These are phyloP conservation scores for Timema podura DNA, from an alignment of 2,888 invertebrate species.

Conservation along the genomic window DNA sequence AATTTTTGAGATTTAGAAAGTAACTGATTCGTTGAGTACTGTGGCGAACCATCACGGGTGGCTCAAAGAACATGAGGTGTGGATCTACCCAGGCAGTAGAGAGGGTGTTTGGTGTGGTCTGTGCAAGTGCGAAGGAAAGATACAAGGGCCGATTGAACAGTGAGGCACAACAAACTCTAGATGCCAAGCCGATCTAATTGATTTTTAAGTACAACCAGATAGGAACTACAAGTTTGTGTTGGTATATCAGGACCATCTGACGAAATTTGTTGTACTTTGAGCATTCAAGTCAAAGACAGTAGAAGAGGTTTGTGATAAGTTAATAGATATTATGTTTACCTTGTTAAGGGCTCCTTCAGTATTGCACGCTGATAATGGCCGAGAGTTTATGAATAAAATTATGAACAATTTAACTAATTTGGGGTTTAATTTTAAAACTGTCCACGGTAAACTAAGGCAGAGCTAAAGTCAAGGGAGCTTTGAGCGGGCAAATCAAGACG, in stretches of 20 bases:
- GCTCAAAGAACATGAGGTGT: no score
- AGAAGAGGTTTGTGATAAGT: conserved; percentile 39
- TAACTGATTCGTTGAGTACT: no score
- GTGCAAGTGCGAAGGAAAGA: no score
- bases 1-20: no score
- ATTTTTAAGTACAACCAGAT: conserved; percentile 40
- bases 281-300: conserved; percentile 40
- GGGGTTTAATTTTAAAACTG: conserved; percentile 6
- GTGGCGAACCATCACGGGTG: no score
- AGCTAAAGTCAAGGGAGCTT: not conserved
- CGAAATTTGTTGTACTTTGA: conserved; percentile 43
- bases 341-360: conserved; percentile 39
- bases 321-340: conserved; percentile 31
- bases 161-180: no score
- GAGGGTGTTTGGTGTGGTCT: no score
- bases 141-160: no score
- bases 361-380: conserved; percentile 34
- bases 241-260: conserved; percentile 42
- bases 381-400: not conserved
- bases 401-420: not conserved
- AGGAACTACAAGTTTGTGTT: conserved; percentile 41
- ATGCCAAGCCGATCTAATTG: conserved; percentile 42
- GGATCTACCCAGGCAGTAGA: no score
- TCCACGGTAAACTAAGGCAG: not conserved
- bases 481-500: not conserved